Evolutionary conservation across 35 echinoderm and acorn worm species (phyloP).

Genomic region (Heliocidaris erythrogramma): DNA sequence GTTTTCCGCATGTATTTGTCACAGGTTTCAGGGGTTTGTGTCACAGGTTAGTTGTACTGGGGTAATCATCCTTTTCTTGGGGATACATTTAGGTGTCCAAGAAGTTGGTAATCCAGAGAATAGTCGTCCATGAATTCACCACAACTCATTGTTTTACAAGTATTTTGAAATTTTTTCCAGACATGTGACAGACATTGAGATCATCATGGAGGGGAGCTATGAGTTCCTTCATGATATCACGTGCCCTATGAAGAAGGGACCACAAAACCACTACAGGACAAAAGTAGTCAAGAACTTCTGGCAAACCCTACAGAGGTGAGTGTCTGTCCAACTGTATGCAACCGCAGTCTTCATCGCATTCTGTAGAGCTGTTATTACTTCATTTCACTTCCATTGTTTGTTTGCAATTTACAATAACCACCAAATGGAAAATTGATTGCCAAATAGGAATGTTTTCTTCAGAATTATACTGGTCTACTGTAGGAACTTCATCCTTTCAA

Average conservation of each 20-base stretch:
- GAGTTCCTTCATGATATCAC: constrained; percentile 94
- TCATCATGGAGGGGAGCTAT: constrained; percentile 97
- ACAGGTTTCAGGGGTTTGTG: no score
- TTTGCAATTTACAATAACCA: not conserved
- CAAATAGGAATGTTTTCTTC: no score
- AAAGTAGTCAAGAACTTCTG: constrained; percentile 92
- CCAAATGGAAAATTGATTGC: not conserved
- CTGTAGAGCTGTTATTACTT: not conserved
- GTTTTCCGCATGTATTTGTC: no score
- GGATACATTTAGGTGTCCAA: no score
- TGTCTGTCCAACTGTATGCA: no score
- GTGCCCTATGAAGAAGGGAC: constrained; percentile 69
- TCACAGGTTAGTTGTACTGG: no score
- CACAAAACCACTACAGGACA: constrained; percentile 69
- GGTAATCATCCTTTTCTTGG: no score
- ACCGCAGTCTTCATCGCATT: not conserved
- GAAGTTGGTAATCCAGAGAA: no score
- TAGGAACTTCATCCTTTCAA: no score
- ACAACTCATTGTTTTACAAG: no score
- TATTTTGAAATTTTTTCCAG: constrained; percentile 26
- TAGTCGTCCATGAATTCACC: no score
- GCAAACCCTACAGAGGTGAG: constrained; percentile 88
- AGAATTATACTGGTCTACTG: no score
- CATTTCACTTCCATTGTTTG: not conserved
- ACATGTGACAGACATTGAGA: constrained; percentile 78